Percentiles rank a stretch among this genome's conserved stretches.
These are phyloP conservation scores for Callyntrura guangdongensis DNA, from an alignment of 2,888 invertebrate genomes.

Conservation along the genomic window DNA sequence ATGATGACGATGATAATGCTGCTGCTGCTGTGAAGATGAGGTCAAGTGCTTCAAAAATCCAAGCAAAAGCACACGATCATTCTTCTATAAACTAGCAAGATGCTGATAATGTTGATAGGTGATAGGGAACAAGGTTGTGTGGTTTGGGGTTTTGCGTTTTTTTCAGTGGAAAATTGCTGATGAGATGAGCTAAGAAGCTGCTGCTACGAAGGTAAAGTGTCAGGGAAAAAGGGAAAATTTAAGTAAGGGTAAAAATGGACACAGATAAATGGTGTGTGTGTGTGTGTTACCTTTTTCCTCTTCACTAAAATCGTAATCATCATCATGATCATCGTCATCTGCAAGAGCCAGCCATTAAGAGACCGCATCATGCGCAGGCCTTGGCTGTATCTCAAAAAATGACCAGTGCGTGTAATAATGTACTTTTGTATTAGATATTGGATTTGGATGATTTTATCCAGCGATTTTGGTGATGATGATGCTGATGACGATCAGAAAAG, in stretches of 20 bases:
- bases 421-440: not conserved
- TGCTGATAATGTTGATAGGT: too few relatives aligned
- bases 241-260: constrained; percentile 37
- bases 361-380: not conserved
- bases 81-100: too few relatives aligned
- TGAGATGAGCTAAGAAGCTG: not conserved
- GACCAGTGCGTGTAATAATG: not conserved
- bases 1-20: too few relatives aligned
- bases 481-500: not conserved
- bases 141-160: constrained; percentile 5
- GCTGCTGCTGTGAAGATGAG: constrained; percentile 34
- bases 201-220: not conserved
- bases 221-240: not conserved
- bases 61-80: too few relatives aligned
- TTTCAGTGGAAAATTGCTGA: not conserved
- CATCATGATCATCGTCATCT: not conserved
- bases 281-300: not conserved
- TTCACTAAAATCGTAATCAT: constrained; percentile 5
- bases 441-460: not conserved
- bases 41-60: constrained; percentile 1
- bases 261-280: constrained; percentile 62
- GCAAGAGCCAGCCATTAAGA: not conserved
- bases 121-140: not conserved
- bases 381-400: not conserved
- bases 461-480: too few relatives aligned